Evolutionary conservation across 2,797 vertebrate species (phyloP).

Genomic region (Tadarida brasiliensis): DNA sequence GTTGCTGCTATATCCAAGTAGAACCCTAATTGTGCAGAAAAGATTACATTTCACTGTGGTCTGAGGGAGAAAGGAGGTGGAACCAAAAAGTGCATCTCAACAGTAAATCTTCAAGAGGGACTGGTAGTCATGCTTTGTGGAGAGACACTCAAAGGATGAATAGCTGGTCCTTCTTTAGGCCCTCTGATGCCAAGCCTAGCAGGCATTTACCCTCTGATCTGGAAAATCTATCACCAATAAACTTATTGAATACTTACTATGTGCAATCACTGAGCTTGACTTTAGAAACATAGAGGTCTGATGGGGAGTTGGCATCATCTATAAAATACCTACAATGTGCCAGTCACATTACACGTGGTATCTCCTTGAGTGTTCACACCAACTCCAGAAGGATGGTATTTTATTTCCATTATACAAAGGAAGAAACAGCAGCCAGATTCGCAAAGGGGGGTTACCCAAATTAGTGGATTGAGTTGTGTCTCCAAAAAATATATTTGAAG

Average conservation of each 20-base stretch:
- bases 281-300: background rate
- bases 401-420: background rate
- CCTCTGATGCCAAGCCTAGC: background rate
- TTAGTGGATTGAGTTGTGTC: background rate
- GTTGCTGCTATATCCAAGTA: background rate
- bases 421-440: background rate
- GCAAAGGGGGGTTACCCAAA: background rate
- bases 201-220: background rate
- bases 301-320: background rate
- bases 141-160: background rate
- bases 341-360: background rate
- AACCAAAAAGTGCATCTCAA: background rate
- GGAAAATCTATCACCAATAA: background rate
- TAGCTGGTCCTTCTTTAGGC: background rate
- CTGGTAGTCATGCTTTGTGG: background rate
- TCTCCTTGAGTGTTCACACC: background rate
- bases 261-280: background rate
- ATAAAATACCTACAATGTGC: background rate
- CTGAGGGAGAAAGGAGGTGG: background rate
- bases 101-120: background rate
- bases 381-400: background rate
- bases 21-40: background rate
- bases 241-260: background rate
- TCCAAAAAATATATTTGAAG: background rate
- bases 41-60: background rate